Percentiles rank a stretch among this genome's conserved stretches.
Evolutionary conservation across 2,888 invertebrate genomes (phyloP).

Genomic region (Sarcophaga variegata): DNA sequence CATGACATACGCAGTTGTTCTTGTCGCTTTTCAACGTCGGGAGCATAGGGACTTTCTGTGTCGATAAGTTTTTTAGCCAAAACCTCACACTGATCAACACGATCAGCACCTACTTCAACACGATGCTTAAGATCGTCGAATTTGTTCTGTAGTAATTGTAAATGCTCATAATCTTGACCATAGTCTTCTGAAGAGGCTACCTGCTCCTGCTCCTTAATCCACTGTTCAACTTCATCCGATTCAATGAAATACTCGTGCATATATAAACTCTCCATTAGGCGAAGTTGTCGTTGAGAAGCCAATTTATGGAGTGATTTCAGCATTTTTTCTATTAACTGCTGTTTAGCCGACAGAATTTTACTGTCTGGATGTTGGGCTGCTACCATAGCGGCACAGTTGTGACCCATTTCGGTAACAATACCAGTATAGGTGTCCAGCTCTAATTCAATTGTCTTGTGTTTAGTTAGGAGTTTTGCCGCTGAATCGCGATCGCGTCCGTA

Average conservation of each 20-base stretch:
- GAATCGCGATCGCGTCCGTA: constrained; percentile 95
- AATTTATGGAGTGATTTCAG: constrained; percentile 91
- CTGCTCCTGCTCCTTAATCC: constrained; percentile 95
- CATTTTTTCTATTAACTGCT: constrained; percentile 89
- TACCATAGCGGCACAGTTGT: constrained; percentile 91
- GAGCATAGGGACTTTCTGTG: constrained; percentile 92
- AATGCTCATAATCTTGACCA: constrained; percentile 96
- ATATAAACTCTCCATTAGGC: constrained; percentile 95
- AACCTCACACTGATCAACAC: constrained; percentile 95
- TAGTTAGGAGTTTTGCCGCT: constrained; percentile 95
- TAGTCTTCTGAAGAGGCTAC: constrained; percentile 96
- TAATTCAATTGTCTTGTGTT: constrained; percentile 96
- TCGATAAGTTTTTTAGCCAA: constrained; percentile 93
- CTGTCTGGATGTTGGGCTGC: constrained; percentile 91
- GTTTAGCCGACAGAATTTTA: constrained; percentile 89
- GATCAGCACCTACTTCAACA: constrained; percentile 93
- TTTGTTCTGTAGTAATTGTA: constrained; percentile 92
- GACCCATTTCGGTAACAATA: constrained; percentile 95
- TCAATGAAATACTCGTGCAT: constrained; percentile 95
- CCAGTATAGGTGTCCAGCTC: constrained; percentile 96
- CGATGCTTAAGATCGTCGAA: constrained; percentile 96
- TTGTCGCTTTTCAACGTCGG: constrained; percentile 92
- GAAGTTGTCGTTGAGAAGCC: constrained; percentile 90
- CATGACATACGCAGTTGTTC: constrained; percentile 94
- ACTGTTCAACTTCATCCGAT: constrained; percentile 93